Percentiles rank a stretch among this genome's conserved stretches.
These are phyloP conservation scores for Agrilus mali DNA, from an alignment of 2,888 invertebrate species.

Conservation along the genomic window DNA sequence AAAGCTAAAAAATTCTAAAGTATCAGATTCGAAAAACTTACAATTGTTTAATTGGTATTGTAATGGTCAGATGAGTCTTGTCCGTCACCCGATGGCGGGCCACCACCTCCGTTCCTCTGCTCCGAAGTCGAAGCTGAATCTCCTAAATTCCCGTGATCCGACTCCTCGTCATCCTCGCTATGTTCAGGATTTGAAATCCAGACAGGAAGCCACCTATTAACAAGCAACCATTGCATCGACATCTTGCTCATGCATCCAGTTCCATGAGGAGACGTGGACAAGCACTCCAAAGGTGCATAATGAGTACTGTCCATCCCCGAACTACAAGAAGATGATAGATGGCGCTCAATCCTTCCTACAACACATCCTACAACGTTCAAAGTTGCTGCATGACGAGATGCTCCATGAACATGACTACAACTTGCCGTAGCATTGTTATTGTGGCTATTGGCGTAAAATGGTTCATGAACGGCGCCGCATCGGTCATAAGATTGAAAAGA, in stretches of 20 bases:
- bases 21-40: no score
- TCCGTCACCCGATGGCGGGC: no score
- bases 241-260: conserved; percentile 45
- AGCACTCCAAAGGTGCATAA: conserved; percentile 25
- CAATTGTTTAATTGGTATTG: no score
- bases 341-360: conserved; percentile 45
- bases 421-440: conserved; percentile 12
- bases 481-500: conserved; percentile 3
- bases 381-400: conserved; percentile 37
- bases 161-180: conserved; percentile 39
- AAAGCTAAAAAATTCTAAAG: no score
- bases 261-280: conserved; percentile 28
- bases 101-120: no score
- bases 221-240: conserved; percentile 51
- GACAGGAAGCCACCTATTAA: conserved; percentile 51
- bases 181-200: conserved; percentile 46
- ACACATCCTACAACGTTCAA: conserved; percentile 41
- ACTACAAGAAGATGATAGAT: conserved; percentile 53
- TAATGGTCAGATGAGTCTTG: no score
- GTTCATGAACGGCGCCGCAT: conserved; percentile 4
- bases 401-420: conserved; percentile 30
- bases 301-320: conserved; percentile 36
- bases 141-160: conserved; percentile 24
- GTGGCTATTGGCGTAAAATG: conserved; percentile 6
- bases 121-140: no score